phyloP scores from a whole-genome alignment of 2,113 vertebrate species.

The human (Homo sapiens) region DNA sequence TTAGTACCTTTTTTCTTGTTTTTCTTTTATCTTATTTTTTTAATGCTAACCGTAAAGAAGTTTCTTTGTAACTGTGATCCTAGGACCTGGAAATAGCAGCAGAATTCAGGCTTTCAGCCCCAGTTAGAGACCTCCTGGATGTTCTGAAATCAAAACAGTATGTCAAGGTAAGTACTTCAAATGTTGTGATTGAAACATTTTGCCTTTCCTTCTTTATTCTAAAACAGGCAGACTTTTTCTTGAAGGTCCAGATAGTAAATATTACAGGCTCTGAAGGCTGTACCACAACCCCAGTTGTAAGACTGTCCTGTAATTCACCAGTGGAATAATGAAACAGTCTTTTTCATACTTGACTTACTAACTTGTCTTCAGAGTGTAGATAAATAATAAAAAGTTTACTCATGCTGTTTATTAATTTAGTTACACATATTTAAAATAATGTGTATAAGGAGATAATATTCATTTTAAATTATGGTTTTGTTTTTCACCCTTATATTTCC shows the following conservation, averaged over 20 bases:
- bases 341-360: neutral
- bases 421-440: neutral
- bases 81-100: slow-evolving; percentile 98
- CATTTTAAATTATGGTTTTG: neutral
- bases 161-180: slow-evolving; percentile 88
- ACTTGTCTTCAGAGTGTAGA: neutral
- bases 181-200: no score
- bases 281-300: neutral
- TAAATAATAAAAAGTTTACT: neutral
- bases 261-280: neutral
- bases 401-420: neutral
- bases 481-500: neutral
- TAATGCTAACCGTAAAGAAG: slow-evolving; percentile 32
- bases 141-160: slow-evolving; percentile 91
- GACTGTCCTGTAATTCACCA: neutral
- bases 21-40: neutral
- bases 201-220: neutral
- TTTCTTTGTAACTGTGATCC: slow-evolving; percentile 70
- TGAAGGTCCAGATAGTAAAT: neutral
- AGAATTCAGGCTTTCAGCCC: slow-evolving; percentile 92
- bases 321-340: neutral
- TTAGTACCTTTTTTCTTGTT: neutral
- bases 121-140: slow-evolving; percentile 89
- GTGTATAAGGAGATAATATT: neutral
- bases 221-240: neutral